These are phyloP conservation scores for Sphenodon punctatus DNA, from an alignment of 2,797 vertebrate genomes.

Conservation along the genomic window DNA sequence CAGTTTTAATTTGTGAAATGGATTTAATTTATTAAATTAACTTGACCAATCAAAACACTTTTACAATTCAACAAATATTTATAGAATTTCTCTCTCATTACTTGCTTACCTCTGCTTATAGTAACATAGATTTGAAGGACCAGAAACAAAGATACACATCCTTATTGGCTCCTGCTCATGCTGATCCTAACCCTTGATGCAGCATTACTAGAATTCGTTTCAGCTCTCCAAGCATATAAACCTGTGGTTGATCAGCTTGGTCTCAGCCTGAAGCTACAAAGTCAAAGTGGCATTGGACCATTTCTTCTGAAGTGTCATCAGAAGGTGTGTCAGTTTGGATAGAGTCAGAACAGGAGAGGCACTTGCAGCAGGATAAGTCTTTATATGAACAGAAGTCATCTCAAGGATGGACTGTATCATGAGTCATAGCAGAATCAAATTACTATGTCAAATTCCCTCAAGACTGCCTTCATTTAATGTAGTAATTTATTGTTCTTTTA, in stretches of 20 bases:
- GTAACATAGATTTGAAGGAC: background rate
- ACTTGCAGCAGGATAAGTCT: background rate
- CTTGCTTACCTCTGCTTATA: background rate
- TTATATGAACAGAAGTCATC: rapidly evolving
- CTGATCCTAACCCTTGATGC: background rate
- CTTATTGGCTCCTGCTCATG: background rate
- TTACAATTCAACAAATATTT: background rate
- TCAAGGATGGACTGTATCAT: background rate
- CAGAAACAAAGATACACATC: background rate
- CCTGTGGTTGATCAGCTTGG: background rate
- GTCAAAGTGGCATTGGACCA: background rate
- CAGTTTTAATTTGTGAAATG: background rate
- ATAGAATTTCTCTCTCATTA: no score
- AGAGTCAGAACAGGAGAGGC: background rate
- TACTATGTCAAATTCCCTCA: background rate
- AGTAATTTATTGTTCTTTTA: background rate
- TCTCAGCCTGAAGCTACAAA: background rate
- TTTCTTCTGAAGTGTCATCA: background rate
- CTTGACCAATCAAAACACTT: background rate
- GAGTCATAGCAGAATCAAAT: background rate
- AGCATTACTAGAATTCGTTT: background rate
- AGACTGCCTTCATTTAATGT: background rate
- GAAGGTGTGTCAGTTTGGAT: background rate
- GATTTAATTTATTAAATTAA: background rate
- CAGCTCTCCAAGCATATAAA: background rate